Base-by-base conservation (phyloP, 2,888 invertebrate genomes). In the Malachius bipustulatus region DNA sequence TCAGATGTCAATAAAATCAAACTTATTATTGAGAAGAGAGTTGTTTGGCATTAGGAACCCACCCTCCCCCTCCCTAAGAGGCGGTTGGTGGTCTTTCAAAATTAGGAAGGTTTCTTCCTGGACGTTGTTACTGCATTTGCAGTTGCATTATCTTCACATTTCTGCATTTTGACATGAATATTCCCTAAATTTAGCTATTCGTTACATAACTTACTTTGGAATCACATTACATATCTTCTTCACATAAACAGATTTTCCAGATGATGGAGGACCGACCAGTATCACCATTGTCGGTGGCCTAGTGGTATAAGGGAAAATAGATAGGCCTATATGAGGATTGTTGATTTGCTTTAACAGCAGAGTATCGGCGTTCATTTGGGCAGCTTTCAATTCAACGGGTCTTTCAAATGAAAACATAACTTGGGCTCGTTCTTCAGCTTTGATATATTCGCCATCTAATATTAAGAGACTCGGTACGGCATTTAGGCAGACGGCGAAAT, bases 241-340 rank as follows among this genome's bases (percentile, higher is more conserved):
- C 4, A 54, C 53, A 29, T 63, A 33, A n/a, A 42, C 16, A 13
- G 48, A 44, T 44, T 64, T 63, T 34, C 48, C 51, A 2, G 57
- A 51, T 2, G 57, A 62, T 2, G 55, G 56, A 4, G 65, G 62
- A 10, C 66, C 66, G 11, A 62, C 61, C 9, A 66, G 46, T 16
- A 63, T 48, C 3, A 67, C 50, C 13, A 66, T 48, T 2, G 60
- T 57, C n/a, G 57, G 57, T 4, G 54, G 51, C 2, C 51, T 40
- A 38, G 56, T 45, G 37, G 61, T 60, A 28, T 54, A 57, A 2
- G 65, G 61, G 11, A 51, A 40, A 9, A 60, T 47, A 32, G 60
- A 52, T 8, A 45, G 38, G 32, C 55, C 56, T 32, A 64, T 53
- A 26, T 51, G 47, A 1, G 57, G 58, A 14, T 42, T 45, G 35